Conservation (phyloP, 2,113 vertebrate species). For the Dendrocopos noguchii region DNA sequence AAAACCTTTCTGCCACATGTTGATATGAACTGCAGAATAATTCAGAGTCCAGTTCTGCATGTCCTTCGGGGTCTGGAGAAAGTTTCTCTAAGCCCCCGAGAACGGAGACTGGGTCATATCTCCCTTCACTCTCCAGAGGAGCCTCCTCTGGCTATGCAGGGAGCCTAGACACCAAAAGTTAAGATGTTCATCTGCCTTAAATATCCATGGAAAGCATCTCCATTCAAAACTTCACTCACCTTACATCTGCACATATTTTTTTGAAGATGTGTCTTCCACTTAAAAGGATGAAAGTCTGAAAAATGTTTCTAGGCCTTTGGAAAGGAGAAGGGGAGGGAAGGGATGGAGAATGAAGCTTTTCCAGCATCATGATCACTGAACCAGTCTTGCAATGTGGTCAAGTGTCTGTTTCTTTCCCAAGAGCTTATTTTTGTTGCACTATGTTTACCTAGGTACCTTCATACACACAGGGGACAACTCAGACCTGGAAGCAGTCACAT, state of each 20-base stretch:
- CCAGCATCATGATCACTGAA: not conserved
- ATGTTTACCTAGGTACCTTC: not conserved
- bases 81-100: not conserved
- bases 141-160: not conserved
- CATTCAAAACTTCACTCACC: not conserved
- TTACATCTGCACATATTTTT: conserved; percentile 31
- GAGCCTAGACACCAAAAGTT: not conserved
- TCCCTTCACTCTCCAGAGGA: not conserved
- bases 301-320: conserved; percentile 1
- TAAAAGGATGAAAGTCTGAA: conserved; percentile 27
- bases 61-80: not conserved
- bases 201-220: not conserved
- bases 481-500: not conserved
- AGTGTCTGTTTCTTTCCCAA: conserved; percentile 14
- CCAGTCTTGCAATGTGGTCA: not conserved
- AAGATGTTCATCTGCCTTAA: not conserved
- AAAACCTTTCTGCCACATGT: not conserved
- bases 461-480: not conserved
- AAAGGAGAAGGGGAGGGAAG: not conserved
- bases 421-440: not conserved
- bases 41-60: not conserved
- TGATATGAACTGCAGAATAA: not conserved
- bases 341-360: not conserved
- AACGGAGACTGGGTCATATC: not conserved
- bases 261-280: conserved; percentile 22